Evolutionary conservation across 1,140 invertebrate species (phyloP).

Genomic region (Drosophila rufa): DNA sequence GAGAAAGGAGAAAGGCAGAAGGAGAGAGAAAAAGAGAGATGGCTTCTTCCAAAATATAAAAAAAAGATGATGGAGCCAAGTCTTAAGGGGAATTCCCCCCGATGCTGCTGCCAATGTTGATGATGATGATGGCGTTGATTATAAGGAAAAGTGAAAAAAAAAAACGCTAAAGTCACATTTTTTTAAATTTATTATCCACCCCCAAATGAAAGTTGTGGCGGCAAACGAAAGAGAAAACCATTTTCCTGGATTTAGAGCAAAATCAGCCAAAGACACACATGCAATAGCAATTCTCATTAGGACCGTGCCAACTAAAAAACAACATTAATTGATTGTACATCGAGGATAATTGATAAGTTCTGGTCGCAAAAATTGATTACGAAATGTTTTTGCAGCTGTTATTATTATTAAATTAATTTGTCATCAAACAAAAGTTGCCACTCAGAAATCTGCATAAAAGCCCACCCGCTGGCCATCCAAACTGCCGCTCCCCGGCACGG

Average conservation of each 20-base stretch:
- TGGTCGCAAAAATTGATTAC: slow-evolving; percentile 64
- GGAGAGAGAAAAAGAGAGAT: slow-evolving; percentile 38
- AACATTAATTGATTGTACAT: slow-evolving; percentile 71
- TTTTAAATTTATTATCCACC: slow-evolving; percentile 29
- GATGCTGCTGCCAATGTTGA: slow-evolving; percentile 6
- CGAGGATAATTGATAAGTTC: slow-evolving; percentile 46
- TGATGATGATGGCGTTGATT: slow-evolving; percentile 58
- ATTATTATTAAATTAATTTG: slow-evolving; percentile 83
- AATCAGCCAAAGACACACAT: slow-evolving; percentile 9
- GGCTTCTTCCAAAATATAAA: slow-evolving; percentile 30
- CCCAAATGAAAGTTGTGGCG: slow-evolving; percentile 31
- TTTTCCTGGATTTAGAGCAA: slow-evolving; percentile 13
- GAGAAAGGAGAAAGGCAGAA: slow-evolving; percentile 5
- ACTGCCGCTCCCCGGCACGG: slow-evolving; percentile 16
- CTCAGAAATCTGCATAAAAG: slow-evolving; percentile 75
- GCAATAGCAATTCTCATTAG: slow-evolving; percentile 46
- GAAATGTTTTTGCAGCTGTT: slow-evolving; percentile 81
- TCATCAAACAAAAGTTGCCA: slow-evolving; percentile 72
- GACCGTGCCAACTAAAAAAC: slow-evolving; percentile 21
- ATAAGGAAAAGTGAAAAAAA: slow-evolving; percentile 12
- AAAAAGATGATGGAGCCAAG: slow-evolving; percentile 17
- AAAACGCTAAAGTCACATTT: background rate
- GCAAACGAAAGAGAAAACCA: slow-evolving; percentile 45
- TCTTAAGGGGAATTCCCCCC: slow-evolving; percentile 18
- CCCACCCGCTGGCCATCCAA: slow-evolving; percentile 19